Base-by-base conservation (phyloP, 2,113 vertebrate species). In the Pampusana beccarii region DNA sequence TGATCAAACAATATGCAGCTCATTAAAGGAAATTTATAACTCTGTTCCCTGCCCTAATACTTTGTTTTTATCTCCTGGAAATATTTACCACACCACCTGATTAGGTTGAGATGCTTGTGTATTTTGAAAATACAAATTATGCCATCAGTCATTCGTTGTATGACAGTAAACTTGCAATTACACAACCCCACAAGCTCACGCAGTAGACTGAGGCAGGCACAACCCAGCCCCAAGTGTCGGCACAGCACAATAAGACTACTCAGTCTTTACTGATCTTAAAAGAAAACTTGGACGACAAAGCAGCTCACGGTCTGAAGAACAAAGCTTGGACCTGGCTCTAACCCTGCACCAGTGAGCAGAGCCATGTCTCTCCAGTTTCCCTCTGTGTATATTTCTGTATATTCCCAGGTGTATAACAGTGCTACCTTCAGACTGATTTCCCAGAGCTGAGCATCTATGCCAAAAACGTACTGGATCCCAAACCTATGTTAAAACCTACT, bases 51-150 rank as follows among this genome's bases (percentile, higher is more conserved):
- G 61, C 87, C 81, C 91, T 95, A 95, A 91, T 81, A 97, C 92
- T 95, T 97, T 96, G 95, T 80, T 91, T 97, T 93, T 88, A 92
- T 96, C 91, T 96, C 82, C 91, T 95, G 78, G 58, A 95, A 97
- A 80, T 88, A 96, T 88, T 97, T 96, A 97, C 87, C 78, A 62
- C 82, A 94, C 90, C 95, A 96, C 92, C 69, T 71, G 95, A 97
- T 96, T 94, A 95, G 85, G 80, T 57, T 87, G 93, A 97, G 80
- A 81, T 97, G 96, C 97, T 97, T 95, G 90, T 95, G 44, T 97
- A 94, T 96, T 97, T 97, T 96, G 85, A 96, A 96, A 97, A 97
- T 92, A 97, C 80, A 96, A 95, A 98, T 97, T 94, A 98, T 93
- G 90, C 92, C 94, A 96, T 98, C 97, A 98, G 95, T 97, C 97